A percentile compares a stretch with the other conserved stretches of the same genome.
Conservation (phyloP, 2,888 invertebrate genomes). For the Cremastobaeus sp. region DNA sequence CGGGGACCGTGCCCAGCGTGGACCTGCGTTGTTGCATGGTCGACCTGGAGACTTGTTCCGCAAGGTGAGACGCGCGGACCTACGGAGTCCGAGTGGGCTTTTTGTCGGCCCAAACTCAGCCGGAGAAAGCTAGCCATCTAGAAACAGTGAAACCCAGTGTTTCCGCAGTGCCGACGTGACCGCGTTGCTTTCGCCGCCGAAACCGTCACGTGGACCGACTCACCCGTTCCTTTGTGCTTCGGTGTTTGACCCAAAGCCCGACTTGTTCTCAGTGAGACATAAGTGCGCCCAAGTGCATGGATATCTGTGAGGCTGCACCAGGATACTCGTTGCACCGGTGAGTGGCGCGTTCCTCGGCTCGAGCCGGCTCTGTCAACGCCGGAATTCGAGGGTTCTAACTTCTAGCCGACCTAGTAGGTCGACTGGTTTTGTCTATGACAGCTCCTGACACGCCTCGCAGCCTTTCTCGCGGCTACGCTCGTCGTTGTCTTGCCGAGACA, state of each 20-base stretch:
- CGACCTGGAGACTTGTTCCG: slow-evolving; percentile 77
- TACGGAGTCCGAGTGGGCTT: slow-evolving; percentile 49
- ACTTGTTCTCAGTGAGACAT: slow-evolving; percentile 20
- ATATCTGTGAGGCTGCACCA: slow-evolving; percentile 17
- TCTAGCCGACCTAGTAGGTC: slow-evolving; percentile 51
- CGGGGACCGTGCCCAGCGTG: slow-evolving; percentile 71
- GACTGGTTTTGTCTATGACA: slow-evolving; percentile 51
- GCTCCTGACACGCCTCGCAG: slow-evolving; percentile 52
- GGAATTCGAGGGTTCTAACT: too few relatives aligned
- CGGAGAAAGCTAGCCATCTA: slow-evolving; percentile 33
- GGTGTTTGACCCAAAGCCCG: not conserved
- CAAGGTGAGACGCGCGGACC: slow-evolving; percentile 78
- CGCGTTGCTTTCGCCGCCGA: slow-evolving; percentile 26
- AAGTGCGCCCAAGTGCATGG: slow-evolving; percentile 43
- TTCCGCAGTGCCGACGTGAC: slow-evolving; percentile 19
- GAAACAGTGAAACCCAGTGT: slow-evolving; percentile 21
- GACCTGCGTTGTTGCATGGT: slow-evolving; percentile 75
- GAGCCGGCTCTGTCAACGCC: too few relatives aligned
- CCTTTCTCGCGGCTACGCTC: slow-evolving; percentile 58
- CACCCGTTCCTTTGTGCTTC: slow-evolving; percentile 42
- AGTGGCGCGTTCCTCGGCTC: slow-evolving; percentile 13
- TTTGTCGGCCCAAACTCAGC: slow-evolving; percentile 37
- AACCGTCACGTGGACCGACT: slow-evolving; percentile 52
- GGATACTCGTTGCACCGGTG: slow-evolving; percentile 41
- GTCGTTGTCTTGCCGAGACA: slow-evolving; percentile 40